Evolutionary conservation across 2,797 vertebrate genomes (phyloP), one percentile per base, ranked within the genome.

Genomic region (Fundulus diaphanus): DNA sequence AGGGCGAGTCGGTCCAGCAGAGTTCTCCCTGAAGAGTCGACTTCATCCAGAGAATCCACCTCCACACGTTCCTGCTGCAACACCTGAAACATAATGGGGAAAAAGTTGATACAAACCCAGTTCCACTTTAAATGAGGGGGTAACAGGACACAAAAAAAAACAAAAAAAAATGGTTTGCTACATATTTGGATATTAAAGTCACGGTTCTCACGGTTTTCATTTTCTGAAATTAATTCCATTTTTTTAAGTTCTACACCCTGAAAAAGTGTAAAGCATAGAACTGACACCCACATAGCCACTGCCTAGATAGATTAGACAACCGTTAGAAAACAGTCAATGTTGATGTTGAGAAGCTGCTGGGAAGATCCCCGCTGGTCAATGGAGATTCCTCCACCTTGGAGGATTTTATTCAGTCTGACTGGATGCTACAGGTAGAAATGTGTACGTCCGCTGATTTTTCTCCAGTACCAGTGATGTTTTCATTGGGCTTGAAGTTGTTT

Each of bases 1-100:
- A 97, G 93, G 65, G 96, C 96, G 87, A 99, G 94, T 92, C 97
- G 96, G 92, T 99, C 98, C 94, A 99, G 93, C 85, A 99, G 94
- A 15, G 95, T 95, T 92, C 97, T 99, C 65, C 98, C 98, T 81
- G 97, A 93, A 42, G 95, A 92, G 92, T 99, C 97, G 27, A 97
- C 96, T 82, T 99, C 97, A 90, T 98, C 96, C 93, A 97, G 96
- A 72, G 93, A 95, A 35, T 97, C 97, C 20, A 95, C 93, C 7
- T 92, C 93, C 7, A 83, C 87, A 74, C 73, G 72, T 20, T 91
- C 86, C 73, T 87, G 87, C 73, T 92, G 86, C 3, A 94, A 70
- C 69, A 91, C 91, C 92, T 94, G 78, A 72, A 79, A 74, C 33
- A 33, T 2, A 31, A 24, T 11, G 6, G 22, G n/a, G 0, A 63